Evolutionary conservation across 2,888 invertebrate genomes (phyloP).

Genomic region (Diaprepes abbreviatus): DNA sequence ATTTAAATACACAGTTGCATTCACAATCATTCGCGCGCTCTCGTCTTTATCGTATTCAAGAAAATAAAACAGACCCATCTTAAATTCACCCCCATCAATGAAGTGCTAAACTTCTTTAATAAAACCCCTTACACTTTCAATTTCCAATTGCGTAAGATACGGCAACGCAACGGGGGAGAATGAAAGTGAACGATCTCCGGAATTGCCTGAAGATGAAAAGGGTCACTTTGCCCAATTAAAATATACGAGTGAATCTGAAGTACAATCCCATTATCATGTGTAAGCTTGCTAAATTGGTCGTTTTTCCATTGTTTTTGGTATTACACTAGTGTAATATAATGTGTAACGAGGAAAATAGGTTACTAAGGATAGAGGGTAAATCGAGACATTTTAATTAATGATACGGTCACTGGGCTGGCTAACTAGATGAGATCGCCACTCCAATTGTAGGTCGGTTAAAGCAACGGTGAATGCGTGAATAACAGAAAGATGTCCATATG

Average conservation of each 20-base stretch:
- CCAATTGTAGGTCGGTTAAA: too few species aligned
- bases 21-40: background rate
- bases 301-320: conserved; percentile 1
- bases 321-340: too few species aligned
- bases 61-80: conserved; percentile 1
- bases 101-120: conserved; percentile 16
- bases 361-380: too few species aligned
- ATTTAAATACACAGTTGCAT: background rate
- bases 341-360: too few species aligned
- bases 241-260: conserved; percentile 18
- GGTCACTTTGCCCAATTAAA: conserved; percentile 25
- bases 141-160: conserved; percentile 6
- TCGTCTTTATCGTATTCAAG: background rate
- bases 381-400: too few species aligned
- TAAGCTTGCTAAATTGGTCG: background rate
- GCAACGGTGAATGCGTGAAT: too few species aligned
- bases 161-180: conserved; percentile 1
- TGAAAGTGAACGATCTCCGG: background rate
- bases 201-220: conserved; percentile 19
- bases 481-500: too few species aligned
- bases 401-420: too few species aligned
- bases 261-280: conserved; percentile 8
- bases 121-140: conserved; percentile 6
- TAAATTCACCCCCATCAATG: conserved; percentile 13
- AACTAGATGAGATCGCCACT: too few species aligned